Evolutionary conservation across 2,113 vertebrate species (phyloP).

Genomic region (Anser brachyrhynchus): DNA sequence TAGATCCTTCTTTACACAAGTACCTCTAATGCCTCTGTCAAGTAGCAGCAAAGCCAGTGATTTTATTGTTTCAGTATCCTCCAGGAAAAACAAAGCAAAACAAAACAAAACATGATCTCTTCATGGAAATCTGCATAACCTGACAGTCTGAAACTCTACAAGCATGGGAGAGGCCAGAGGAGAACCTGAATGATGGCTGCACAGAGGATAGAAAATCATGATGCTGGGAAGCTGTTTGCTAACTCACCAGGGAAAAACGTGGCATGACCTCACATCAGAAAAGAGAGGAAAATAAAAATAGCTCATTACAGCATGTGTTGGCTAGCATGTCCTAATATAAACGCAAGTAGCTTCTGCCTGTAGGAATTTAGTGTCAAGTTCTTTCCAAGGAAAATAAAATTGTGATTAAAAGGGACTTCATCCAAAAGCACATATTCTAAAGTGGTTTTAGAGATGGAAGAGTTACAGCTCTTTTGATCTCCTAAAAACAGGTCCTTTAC

Average conservation of each 20-base stretch:
- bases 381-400: slow-evolving; percentile 12
- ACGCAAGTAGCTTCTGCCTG: background rate
- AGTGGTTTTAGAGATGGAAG: background rate
- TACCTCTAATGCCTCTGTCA: background rate
- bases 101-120: background rate
- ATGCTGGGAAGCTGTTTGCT: background rate
- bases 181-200: background rate
- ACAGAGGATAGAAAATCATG: background rate
- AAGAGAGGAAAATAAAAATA: slow-evolving; percentile 39
- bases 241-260: slow-evolving; percentile 16
- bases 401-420: background rate
- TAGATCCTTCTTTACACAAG: background rate
- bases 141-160: background rate
- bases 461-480: background rate
- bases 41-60: background rate
- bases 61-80: background rate
- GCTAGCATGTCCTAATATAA: background rate
- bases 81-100: background rate
- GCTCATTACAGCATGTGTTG: slow-evolving; percentile 25
- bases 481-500: background rate
- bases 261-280: background rate
- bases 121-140: background rate
- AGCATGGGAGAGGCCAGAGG: background rate
- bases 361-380: background rate
- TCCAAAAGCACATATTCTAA: background rate